Conservation (phyloP, 2,888 invertebrate genomes). For the Cephus sareptanus region DNA sequence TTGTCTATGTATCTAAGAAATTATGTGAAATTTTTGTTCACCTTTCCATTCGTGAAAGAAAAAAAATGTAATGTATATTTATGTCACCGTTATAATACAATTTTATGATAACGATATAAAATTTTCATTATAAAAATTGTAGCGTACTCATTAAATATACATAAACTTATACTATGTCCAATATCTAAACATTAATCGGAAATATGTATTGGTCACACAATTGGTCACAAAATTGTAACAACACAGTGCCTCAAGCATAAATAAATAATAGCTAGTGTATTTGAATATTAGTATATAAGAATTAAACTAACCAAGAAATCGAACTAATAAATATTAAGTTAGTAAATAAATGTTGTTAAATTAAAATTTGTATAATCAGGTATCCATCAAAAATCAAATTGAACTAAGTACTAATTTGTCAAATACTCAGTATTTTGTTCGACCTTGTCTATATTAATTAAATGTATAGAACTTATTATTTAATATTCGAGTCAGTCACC, state of each 20-base stretch:
- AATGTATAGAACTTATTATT: not conserved
- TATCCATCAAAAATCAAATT: not conserved
- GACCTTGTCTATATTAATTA: not conserved
- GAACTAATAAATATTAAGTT: not conserved
- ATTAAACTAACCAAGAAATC: not conserved
- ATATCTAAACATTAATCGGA: not conserved
- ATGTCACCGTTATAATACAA: not conserved
- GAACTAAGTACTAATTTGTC: not conserved
- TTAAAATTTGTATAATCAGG: not conserved
- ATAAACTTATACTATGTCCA: not conserved
- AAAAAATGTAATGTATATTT: not conserved
- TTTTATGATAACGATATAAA: not conserved
- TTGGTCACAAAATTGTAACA: not conserved
- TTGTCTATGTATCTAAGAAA: not conserved
- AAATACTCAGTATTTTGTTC: not conserved
- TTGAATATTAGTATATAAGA: not conserved
- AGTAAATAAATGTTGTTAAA: not conserved
- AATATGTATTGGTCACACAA: not conserved
- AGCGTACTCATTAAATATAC: no score
- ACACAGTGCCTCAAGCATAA: not conserved
- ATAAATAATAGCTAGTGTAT: not conserved
- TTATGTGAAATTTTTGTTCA: not conserved
- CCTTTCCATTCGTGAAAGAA: not conserved
- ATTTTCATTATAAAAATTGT: not conserved
- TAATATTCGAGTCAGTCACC: slow-evolving; percentile 31